Base-by-base conservation (phyloP, 2,113 vertebrate genomes). In the Tetrax tetrax region DNA sequence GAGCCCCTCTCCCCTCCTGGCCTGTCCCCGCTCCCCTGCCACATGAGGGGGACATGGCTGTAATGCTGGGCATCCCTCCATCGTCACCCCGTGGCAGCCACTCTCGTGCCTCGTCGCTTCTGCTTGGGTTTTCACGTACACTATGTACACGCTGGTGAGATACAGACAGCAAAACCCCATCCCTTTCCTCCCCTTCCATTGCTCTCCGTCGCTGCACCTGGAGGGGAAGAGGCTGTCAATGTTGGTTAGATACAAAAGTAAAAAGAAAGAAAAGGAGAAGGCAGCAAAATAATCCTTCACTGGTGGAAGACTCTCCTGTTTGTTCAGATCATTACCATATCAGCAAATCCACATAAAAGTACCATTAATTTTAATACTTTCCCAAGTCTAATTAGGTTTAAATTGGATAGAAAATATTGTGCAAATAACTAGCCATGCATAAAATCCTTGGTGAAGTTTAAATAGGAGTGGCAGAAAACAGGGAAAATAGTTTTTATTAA, bases 311-410 rank as follows among this genome's bases (percentile, higher is more conserved):
- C 72, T 63, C 47, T 95, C 28, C 35, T 66, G 33, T 90, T 95
- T 94, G 51, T 95, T 95, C 91, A 90, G 76, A 83, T 95, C 87
- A 56, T 72, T 78, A 83, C 35, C 81, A 1, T 77, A 91, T 83
- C 93, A 79, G 87, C 90, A 94, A 91, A 83, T 79, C 90, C 74
- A 60, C 79, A 85, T 29, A 47, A 93, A 95, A 95, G 91, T 89
- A 76, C 90, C 13, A 2, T 95, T 69, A 83, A 59, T 81, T 60
- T 22, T 85, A 75, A 94, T 80, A 71, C 60, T 95, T 97, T 96
- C 79, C 57, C 87, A 87, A 71, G 78, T 92, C 75, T 96, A 96
- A 98, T 97, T 97, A 97, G 87, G 95, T 95, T 96, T 87, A 48
- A 95, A 96, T 96, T 86, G 72, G 70, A 51, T 76, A 89, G 90